phyloP scores from a whole-genome alignment of 2,797 vertebrate species.

The Zenarchopterus dispar region DNA sequence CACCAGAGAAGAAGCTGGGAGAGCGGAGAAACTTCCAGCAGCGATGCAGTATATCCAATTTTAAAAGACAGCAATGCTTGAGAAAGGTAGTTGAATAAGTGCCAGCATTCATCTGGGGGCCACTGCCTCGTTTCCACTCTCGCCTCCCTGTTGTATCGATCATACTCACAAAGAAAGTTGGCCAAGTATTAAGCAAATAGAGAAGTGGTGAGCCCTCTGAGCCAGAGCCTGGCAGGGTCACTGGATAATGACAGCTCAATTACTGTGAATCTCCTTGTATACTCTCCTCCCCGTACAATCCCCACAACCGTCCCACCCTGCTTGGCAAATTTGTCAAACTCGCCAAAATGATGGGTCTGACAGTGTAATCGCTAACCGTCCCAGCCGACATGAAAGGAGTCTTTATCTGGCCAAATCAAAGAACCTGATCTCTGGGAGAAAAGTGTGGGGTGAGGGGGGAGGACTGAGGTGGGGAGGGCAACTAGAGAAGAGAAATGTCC shows the following conservation, averaged over 20 bases:
- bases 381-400: constrained; percentile 79
- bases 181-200: constrained; percentile 89
- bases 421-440: constrained; percentile 80
- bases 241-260: constrained; percentile 88
- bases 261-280: constrained; percentile 80
- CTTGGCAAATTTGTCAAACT: constrained; percentile 78
- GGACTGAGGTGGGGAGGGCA: background rate
- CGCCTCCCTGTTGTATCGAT: constrained; percentile 64
- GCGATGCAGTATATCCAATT: constrained; percentile 93
- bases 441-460: constrained; percentile 12
- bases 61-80: constrained; percentile 89
- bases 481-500: constrained; percentile 59
- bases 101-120: constrained; percentile 84
- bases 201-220: constrained; percentile 56
- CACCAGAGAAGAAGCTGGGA: constrained; percentile 85
- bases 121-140: constrained; percentile 50
- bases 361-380: constrained; percentile 83
- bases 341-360: constrained; percentile 76
- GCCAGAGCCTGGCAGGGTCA: constrained; percentile 72
- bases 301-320: constrained; percentile 56
- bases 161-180: constrained; percentile 79
- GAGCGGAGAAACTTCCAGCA: constrained; percentile 81
- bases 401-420: constrained; percentile 84
- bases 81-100: constrained; percentile 90
- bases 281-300: constrained; percentile 49